Conservation (phyloP, 2,113 vertebrate genomes). For the Sterrhoptilus dennistouni region DNA sequence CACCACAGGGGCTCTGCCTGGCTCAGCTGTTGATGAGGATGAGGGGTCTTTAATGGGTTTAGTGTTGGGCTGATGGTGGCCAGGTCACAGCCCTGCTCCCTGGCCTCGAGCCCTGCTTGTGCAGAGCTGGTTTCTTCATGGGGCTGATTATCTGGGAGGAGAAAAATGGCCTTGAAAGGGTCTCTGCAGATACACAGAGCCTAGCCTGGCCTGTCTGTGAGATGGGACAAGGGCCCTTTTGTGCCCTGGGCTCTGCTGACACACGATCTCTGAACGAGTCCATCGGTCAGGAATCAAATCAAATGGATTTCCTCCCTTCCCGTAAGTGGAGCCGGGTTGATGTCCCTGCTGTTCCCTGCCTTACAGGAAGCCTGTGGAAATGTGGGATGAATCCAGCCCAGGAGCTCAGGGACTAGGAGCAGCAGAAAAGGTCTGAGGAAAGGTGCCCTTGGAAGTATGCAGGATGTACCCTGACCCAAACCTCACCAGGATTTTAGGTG, state of each 20-base stretch:
- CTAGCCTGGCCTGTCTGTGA: neutral
- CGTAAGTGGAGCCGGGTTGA: neutral
- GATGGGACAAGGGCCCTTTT: constrained; percentile 38
- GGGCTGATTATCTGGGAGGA: neutral
- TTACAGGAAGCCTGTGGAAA: fast-evolving
- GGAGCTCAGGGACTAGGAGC: neutral
- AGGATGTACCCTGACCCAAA: neutral
- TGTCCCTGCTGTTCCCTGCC: neutral
- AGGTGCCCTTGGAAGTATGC: neutral
- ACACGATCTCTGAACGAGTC: neutral
- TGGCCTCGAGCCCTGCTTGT: neutral
- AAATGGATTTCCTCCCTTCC: neutral
- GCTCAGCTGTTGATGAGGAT: neutral
- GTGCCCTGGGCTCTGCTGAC: neutral
- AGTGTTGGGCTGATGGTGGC: neutral
- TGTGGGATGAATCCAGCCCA: fast-evolving
- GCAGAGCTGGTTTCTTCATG: neutral
- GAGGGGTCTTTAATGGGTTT: neutral
- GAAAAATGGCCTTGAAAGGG: neutral
- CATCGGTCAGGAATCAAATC: neutral
- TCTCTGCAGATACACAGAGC: neutral
- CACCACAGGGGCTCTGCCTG: neutral
- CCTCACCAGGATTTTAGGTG: neutral
- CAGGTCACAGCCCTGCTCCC: neutral
- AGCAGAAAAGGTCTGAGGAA: neutral